Percentiles rank a stretch among this genome's conserved stretches.
These are phyloP conservation scores for Therioaphis trifolii DNA, from an alignment of 2,888 invertebrate genomes.

Conservation along the genomic window DNA sequence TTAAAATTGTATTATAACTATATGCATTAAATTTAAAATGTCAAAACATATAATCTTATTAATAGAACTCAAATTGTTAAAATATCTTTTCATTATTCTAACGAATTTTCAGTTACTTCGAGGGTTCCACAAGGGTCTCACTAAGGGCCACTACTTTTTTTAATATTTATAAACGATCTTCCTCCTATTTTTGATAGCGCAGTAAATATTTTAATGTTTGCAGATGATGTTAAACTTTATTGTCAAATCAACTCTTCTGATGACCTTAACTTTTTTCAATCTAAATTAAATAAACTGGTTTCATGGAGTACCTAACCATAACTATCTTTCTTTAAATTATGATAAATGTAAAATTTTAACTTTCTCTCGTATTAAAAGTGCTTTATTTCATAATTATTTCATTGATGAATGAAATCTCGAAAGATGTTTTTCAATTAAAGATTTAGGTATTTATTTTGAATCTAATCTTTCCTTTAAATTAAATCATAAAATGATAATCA, in stretches of 20 bases:
- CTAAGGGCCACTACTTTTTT: background rate
- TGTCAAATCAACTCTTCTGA: background rate
- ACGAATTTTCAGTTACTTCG: background rate
- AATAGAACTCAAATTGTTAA: background rate
- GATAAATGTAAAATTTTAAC: background rate
- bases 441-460: no score
- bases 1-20: no score
- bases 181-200: background rate
- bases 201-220: background rate
- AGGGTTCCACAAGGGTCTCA: background rate
- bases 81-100: background rate
- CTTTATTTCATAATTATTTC: no score
- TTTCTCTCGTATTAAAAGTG: no score
- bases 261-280: background rate
- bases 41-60: no score
- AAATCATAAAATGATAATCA: no score
- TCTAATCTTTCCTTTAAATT: no score
- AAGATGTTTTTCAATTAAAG: no score
- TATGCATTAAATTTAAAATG: no score
- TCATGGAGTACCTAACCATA: slow-evolving; percentile 13
- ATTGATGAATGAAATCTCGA: no score
- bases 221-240: background rate
- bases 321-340: background rate
- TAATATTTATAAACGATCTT: no score
- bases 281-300: background rate